Evolutionary conservation across 2,113 vertebrate genomes (phyloP).

Genomic region (Hippocampus mohnikei): DNA sequence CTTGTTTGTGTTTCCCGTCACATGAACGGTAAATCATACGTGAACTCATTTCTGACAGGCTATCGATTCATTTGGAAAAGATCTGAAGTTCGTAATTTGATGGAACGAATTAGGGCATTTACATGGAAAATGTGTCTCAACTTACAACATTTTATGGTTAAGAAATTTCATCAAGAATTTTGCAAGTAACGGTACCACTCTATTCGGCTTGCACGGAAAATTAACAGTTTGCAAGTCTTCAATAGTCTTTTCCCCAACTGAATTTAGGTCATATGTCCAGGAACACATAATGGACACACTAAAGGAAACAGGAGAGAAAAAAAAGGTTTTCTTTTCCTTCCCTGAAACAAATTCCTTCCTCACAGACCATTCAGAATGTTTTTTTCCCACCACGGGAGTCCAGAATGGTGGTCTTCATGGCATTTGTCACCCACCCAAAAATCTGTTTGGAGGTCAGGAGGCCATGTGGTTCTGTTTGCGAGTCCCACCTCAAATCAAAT

Average conservation of each 20-base stretch:
- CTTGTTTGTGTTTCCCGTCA: no score
- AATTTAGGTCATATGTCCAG: neutral
- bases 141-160: no score
- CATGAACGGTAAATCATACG: no score
- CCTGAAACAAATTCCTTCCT: slow-evolving; percentile 40
- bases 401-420: slow-evolving; percentile 41
- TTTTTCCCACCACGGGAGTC: slow-evolving; percentile 66
- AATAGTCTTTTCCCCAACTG: neutral
- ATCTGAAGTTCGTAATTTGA: no score
- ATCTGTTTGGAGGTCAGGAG: slow-evolving; percentile 36
- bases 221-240: neutral
- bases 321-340: slow-evolving; percentile 34
- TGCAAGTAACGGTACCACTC: no score
- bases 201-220: neutral
- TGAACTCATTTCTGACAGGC: no score
- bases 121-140: no score
- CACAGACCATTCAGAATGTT: slow-evolving; percentile 59
- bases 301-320: slow-evolving; percentile 14
- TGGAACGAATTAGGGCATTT: no score
- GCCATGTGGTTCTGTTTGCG: neutral
- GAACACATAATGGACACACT: neutral
- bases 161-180: no score
- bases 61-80: no score
- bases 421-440: slow-evolving; percentile 54
- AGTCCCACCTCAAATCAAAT: slow-evolving; percentile 23